phyloP scores from a whole-genome alignment of 2,113 vertebrate species.

The Suricata suricatta region DNA sequence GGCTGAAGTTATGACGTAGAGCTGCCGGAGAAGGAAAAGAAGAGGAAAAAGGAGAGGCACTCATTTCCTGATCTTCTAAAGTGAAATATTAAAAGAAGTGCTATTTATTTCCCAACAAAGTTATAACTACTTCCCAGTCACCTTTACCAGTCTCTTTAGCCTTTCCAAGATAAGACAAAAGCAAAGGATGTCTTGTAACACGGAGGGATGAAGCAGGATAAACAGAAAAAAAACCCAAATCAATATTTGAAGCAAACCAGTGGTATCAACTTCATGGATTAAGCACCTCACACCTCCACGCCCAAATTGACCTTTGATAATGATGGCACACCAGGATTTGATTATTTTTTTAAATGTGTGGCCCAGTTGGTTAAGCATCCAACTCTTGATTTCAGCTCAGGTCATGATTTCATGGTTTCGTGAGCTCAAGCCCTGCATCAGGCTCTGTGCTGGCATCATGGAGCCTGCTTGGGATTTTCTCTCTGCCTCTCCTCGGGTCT shows the following conservation, averaged over 20 bases:
- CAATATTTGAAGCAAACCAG: not conserved
- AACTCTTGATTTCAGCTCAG: no score
- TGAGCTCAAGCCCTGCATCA: no score
- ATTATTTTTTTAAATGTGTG: not conserved
- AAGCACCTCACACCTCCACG: not conserved
- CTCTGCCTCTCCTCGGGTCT: no score
- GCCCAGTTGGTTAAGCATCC: no score
- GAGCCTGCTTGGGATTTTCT: no score
- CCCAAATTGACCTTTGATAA: not conserved
- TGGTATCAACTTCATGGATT: not conserved
- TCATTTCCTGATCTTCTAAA: not conserved
- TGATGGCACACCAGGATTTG: not conserved
- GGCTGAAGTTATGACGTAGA: not conserved
- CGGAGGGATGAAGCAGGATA: not conserved
- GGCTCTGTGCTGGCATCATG: no score
- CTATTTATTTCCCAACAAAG: not conserved
- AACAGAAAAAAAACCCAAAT: not conserved
- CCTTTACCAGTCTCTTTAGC: not conserved
- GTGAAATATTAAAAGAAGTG: not conserved
- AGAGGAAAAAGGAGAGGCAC: not conserved
- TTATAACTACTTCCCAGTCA: not conserved
- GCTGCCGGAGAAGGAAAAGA: not conserved
- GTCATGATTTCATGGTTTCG: no score
- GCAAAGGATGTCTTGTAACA: not conserved
- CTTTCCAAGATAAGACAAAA: not conserved